Base-by-base conservation (phyloP, 1,140 invertebrate genomes). In the Ostrea denselamellosa region DNA sequence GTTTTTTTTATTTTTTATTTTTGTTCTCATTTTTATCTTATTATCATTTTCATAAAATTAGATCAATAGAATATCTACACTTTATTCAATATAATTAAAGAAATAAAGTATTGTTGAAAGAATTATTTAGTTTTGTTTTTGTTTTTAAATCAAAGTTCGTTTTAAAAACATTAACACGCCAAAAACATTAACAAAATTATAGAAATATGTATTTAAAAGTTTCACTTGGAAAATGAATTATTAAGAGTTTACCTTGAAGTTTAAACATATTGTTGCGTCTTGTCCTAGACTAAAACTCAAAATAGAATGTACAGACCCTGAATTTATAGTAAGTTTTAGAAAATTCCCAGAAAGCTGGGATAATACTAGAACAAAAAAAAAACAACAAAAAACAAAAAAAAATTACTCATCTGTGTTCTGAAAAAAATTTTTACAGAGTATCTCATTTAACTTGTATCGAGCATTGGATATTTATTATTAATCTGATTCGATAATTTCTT, bases 261-360 rank as follows among this genome's bases (percentile, higher is more conserved):
- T 62, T 62, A n/a, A 62, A 62, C 56, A 62, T 62, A 62, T 62
- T 62, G 3, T 62, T 44, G 34, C 34, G 56, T 62, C 56, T 62
- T 19, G 7, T 19, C 17, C n/a, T 62, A 19, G n/a, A 62, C 56
- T 62, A 19, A 19, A 0, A n/a, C 17, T 14, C 19, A 5, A n/a
- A 62, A 19, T 19, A 2, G n/a, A n/a, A 62, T 62, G 56, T 62
- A 17, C 0, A 8, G n/a, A 14, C 17, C 7, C 56, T 62, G 7
- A 19, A 62, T 62, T 19, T 62, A 62, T 62, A 62, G 19, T 19
- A 62, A 62, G 14, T 62, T 44, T 44, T 19, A 62, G 56, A 19
- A 62, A 62, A 62, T 62, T 62, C 56, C 56, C 56, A 62, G 56
- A 62, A 62, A 62, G 56, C n/a, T n/a, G 56, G 56, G 56, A 62